These are phyloP conservation scores for Andrena cerasifolii DNA, from an alignment of 1,140 invertebrate species.

Conservation along the genomic window DNA sequence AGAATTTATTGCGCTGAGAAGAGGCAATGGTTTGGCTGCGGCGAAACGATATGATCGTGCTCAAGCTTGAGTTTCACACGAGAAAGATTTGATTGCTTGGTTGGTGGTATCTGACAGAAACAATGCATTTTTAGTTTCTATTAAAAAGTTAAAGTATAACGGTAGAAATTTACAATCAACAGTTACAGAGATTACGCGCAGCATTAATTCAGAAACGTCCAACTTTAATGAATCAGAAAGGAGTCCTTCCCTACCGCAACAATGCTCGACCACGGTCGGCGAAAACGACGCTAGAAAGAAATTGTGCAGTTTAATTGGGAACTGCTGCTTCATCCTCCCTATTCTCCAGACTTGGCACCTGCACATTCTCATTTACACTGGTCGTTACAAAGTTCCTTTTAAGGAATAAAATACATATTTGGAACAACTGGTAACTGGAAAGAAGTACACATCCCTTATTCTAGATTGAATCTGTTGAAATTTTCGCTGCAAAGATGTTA, in stretches of 20 bases:
- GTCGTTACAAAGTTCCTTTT: no score
- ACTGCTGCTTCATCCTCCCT: constrained; percentile 27
- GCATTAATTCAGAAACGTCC: background rate
- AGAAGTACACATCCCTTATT: no score
- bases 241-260: background rate
- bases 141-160: background rate
- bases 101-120: background rate
- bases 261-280: background rate
- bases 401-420: no score
- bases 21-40: no score
- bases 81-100: background rate
- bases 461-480: no score
- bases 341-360: background rate
- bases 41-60: no score
- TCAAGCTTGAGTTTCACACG: no score
- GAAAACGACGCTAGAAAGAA: background rate
- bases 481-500: no score
- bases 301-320: background rate
- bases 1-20: no score
- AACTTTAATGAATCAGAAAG: constrained; percentile 3
- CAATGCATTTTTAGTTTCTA: background rate
- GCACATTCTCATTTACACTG: background rate
- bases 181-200: background rate
- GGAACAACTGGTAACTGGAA: no score
- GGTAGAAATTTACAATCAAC: background rate